Evolutionary conservation across 2,888 invertebrate species (phyloP).

Genomic region (Aspidiotus destructor): DNA sequence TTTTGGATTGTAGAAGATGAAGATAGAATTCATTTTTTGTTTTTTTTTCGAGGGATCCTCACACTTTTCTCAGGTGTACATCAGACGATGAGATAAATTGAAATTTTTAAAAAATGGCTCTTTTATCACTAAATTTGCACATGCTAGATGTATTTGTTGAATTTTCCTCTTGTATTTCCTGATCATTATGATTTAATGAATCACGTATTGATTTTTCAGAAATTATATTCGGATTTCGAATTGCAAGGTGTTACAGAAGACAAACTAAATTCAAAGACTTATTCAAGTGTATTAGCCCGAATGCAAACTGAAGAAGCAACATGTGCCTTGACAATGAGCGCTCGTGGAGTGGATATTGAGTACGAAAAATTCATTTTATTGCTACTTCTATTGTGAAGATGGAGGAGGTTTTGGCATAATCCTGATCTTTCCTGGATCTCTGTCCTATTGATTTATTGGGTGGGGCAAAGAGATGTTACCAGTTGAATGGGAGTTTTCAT

Average conservation of each 20-base stretch:
- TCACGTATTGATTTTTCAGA: conserved; percentile 51
- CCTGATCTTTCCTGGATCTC: no score
- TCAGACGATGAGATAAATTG: no score
- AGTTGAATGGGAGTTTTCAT: no score
- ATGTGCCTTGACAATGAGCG: conserved; percentile 71
- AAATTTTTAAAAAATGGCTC: no score
- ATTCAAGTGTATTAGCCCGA: conserved; percentile 82
- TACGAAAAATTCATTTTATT: conserved; percentile 38
- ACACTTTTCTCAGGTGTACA: no score
- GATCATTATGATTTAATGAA: not conserved
- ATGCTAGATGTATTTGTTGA: not conserved
- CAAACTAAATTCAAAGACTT: conserved; percentile 88
- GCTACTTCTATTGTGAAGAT: no score
- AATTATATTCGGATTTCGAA: conserved; percentile 98
- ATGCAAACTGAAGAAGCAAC: conserved; percentile 97
- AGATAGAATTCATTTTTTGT: no score
- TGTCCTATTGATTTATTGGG: no score
- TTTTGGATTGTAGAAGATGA: no score
- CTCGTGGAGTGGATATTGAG: conserved; percentile 57
- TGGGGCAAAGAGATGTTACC: no score
- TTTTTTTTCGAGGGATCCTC: no score
- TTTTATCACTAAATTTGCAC: not conserved
- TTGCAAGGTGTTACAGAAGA: conserved; percentile 97
- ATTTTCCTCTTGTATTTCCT: not conserved
- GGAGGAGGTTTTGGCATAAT: no score